Base-by-base conservation (phyloP, 2,113 vertebrate species). In the Lucifuga dentata region DNA sequence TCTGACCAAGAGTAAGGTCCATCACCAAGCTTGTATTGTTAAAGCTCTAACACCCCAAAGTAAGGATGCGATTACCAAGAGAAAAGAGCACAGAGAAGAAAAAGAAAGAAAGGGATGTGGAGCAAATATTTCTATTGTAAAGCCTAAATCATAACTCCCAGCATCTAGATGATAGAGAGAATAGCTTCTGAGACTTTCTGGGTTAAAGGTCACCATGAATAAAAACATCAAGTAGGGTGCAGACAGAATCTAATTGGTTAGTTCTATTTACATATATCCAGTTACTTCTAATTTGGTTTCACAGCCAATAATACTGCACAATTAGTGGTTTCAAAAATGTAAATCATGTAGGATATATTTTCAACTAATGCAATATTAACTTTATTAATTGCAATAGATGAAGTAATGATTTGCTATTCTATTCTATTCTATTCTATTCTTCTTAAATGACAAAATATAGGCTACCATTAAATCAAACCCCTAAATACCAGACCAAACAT, bases 1-100 rank as follows among this genome's bases (percentile, higher is more conserved):
- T 20, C 67, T 81, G 74, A 81, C 83, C 52, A 3, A 41, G 45
- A 65, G 46, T 61, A 24, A 38, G 23, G 8, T 26, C 15, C 26
- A 17, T 13, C 4, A 17, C 10, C 16, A 15, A 24, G 48, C 17
- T 16, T 19, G 5, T 40, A 57, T 33, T 24, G 6, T 35, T 38
- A 13, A 55, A 45, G 51, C 46, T 77, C 19, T 56, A 23, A 51
- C 13, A 45, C 35, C 65, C 52, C 49, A 68, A 63, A 68, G 55
- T 56, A 73, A 68, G 61, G 67, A 49, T 6, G 68, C 41, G 57
- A 29, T 69, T 33, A 68, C 21, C 55, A 52, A 35, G 40, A 51
- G 63, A 58, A 33, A 12, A 3, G 21, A 16, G 3, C 40, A 52
- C 12, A 36, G 15, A 21, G 38, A 59, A 50, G 21, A 2, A 16